These are phyloP conservation scores for Callyntrura sp. DNA, from an alignment of 2,888 invertebrate species.

Conservation along the genomic window DNA sequence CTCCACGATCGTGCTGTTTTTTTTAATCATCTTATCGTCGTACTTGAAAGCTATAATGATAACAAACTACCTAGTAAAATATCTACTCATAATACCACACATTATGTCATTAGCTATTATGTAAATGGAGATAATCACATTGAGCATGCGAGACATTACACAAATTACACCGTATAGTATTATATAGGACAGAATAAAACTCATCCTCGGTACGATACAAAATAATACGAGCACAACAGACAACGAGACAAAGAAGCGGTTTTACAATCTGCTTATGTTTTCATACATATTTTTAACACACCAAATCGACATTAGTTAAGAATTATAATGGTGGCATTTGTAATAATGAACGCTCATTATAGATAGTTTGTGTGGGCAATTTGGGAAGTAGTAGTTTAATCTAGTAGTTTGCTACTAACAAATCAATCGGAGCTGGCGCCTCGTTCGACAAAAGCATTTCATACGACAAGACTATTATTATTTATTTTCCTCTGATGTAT, in stretches of 20 bases:
- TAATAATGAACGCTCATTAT: constrained; percentile 34
- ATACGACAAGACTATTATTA: constrained; percentile 1
- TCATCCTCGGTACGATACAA: background rate
- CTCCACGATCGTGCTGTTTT: background rate
- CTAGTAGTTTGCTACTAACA: background rate
- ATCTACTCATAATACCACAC: background rate
- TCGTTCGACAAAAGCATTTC: constrained; percentile 3
- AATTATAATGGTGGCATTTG: constrained; percentile 15
- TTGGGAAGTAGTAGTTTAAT: background rate
- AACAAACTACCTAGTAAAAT: background rate
- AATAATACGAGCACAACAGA: background rate
- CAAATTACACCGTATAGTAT: constrained; percentile 30
- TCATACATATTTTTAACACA: background rate
- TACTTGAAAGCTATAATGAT: constrained; percentile 18
- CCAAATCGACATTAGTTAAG: constrained; percentile 17
- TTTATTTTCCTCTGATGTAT: background rate
- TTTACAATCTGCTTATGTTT: background rate
- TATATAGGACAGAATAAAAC: background rate
- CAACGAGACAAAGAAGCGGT: constrained; percentile 21
- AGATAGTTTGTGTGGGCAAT: background rate
- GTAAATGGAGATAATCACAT: constrained; percentile 67
- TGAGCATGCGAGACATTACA: constrained; percentile 65
- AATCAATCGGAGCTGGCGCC: constrained; percentile 50
- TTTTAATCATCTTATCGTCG: background rate
- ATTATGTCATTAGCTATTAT: constrained; percentile 43